phyloP scores from a whole-genome alignment of 2,113 vertebrate species.

The Tylochromis polylepis region DNA sequence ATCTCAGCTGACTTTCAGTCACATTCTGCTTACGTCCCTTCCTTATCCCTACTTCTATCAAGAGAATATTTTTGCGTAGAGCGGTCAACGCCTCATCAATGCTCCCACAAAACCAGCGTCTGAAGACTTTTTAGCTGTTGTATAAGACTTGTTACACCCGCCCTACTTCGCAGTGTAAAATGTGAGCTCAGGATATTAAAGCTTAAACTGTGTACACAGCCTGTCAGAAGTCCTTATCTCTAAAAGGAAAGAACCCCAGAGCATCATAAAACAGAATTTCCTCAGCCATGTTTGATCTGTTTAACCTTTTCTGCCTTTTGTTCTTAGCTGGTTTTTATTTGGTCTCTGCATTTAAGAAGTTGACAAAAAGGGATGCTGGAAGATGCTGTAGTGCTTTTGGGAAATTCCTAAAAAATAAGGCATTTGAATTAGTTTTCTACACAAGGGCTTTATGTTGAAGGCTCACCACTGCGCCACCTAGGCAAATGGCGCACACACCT shows the following conservation, averaged over 20 bases:
- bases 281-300: not conserved
- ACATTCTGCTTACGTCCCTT: not conserved
- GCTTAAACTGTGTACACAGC: not conserved
- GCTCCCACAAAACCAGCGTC: not conserved
- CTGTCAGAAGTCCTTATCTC: not conserved
- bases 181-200: not conserved
- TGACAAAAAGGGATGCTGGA: not conserved
- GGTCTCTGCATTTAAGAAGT: not conserved
- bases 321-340: not conserved
- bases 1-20: not conserved
- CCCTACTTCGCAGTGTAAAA: slow-evolving; percentile 12
- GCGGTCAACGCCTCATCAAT: not conserved
- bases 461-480: not conserved
- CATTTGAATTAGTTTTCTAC: not conserved
- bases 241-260: not conserved
- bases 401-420: not conserved
- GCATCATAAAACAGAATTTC: not conserved
- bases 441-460: not conserved
- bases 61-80: not conserved
- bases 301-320: not conserved
- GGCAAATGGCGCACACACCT: not conserved
- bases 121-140: not conserved
- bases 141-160: not conserved
- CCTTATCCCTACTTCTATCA: not conserved
- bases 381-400: not conserved